Evolutionary conservation across 2,888 invertebrate species (phyloP).

Genomic region (Drosophila histrio): DNA sequence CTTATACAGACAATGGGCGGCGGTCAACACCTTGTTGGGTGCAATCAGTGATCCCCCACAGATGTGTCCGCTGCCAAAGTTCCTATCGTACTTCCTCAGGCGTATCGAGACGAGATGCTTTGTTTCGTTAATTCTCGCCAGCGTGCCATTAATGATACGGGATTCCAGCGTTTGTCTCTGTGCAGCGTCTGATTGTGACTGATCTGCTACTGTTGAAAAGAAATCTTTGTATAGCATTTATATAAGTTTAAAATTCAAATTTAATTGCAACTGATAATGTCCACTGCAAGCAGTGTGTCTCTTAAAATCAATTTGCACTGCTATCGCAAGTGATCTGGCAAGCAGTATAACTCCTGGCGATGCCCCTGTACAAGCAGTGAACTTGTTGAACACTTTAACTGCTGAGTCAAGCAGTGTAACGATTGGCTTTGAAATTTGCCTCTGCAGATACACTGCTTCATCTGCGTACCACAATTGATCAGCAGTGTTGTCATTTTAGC

Average conservation of each 20-base stretch:
- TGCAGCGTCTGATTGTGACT: neutral
- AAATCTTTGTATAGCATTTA: neutral
- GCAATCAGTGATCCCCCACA: constrained; percentile 81
- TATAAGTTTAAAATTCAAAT: neutral
- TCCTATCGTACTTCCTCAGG: constrained; percentile 66
- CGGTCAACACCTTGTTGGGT: constrained; percentile 80
- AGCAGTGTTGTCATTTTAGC: neutral
- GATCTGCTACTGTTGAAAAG: constrained; percentile 10
- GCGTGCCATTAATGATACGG: constrained; percentile 80
- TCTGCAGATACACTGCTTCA: too few relatives aligned
- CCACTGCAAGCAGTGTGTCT: neutral
- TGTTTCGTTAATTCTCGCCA: constrained; percentile 56
- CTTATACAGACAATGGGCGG: constrained; percentile 82
- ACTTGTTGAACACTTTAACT: too few relatives aligned
- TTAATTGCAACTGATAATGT: neutral
- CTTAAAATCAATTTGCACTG: neutral
- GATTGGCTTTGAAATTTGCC: too few relatives aligned
- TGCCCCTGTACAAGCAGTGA: too few relatives aligned
- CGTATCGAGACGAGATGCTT: constrained; percentile 82
- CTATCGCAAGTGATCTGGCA: neutral
- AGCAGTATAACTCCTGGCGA: too few relatives aligned
- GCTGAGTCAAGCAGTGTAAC: neutral
- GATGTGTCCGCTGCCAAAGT: constrained; percentile 81
- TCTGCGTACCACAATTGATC: too few relatives aligned
- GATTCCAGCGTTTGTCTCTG: constrained; percentile 25